Base-by-base conservation (phyloP, 2,888 invertebrate species). In the Ischnus inquisitorius region DNA sequence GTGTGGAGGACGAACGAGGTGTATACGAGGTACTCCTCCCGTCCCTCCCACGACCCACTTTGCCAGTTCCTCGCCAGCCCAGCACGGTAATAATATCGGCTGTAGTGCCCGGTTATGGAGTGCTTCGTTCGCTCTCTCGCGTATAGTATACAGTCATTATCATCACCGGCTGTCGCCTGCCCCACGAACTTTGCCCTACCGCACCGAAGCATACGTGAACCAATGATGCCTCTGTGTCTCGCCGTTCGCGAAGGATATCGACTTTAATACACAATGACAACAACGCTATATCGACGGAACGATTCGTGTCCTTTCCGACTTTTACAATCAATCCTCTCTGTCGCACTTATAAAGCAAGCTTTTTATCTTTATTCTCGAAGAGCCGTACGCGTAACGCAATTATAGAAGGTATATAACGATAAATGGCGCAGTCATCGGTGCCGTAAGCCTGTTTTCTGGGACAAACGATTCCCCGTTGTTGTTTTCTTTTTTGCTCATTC, bases 181-280 rank as follows among this genome's bases (percentile, higher is more conserved):
- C 71, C 74, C 78, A 67, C 78, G 81, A 86, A 86, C 79, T 83
- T 83, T 85, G 84, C 76, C 69, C 77, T 54, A 54, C 6, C 54
- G 19, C 69, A 41, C 62, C 64, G 14, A 39, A 65, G 5, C 71
- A 34, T 65, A 71, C 46, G 28, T 28, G 54, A 12, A 22, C 54
- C 22, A 22, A 12, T 22, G 19, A 34, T 71, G 5, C 34, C 54
- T 14, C 54, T 39, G 39, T 54, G 28, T 10, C 48, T 51, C 48
- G 28, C n/a, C 41, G 34, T 64, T 65, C 39, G 16, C 62, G 34
- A 65, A 79, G 79, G 64, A 79, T 64, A 54, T 79, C 57, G 43
- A 16, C 19, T 65, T 43, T 25, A 48, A 39, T 16, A 51, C 28
- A 34, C 16, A n/a, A 6, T 68, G 22, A 51, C 34, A 19, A 51